Conservation (phyloP, 2,113 vertebrate species). For the Brachionichthys hirsutus region DNA sequence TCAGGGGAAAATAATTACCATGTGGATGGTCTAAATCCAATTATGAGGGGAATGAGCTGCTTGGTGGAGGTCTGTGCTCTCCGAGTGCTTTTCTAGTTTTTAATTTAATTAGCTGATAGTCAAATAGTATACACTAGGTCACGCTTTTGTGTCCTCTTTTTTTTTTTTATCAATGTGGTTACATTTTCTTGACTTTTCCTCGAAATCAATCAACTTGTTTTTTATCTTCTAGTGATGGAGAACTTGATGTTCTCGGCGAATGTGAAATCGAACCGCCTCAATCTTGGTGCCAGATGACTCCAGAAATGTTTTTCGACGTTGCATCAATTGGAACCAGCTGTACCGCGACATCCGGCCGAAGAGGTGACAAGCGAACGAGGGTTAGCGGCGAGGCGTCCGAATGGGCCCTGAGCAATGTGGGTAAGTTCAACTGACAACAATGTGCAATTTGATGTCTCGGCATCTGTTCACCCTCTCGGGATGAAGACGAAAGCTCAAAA, state of each 20-base stretch:
- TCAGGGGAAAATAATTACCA: no score
- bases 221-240: constrained; percentile 6
- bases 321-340: constrained; percentile 29
- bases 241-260: fast-evolving
- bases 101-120: no score
- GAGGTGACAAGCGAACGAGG: not conserved
- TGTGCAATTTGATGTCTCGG: not conserved
- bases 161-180: no score
- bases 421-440: constrained; percentile 48
- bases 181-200: no score
- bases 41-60: no score
- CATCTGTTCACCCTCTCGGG: not conserved
- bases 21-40: no score
- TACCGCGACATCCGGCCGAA: constrained; percentile 1
- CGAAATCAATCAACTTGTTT: not conserved
- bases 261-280: constrained; percentile 56
- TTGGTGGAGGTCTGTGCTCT: no score
- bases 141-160: no score
- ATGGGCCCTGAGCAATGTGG: constrained; percentile 42
- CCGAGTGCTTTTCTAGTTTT: no score
- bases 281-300: constrained; percentile 63
- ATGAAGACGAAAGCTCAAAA: constrained; percentile 11
- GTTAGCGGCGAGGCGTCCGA: not conserved
- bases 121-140: no score
- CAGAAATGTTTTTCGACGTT: fast-evolving